These are phyloP conservation scores for Hydropotes inermis DNA, from an alignment of 2,113 vertebrate species.

Conservation along the genomic window DNA sequence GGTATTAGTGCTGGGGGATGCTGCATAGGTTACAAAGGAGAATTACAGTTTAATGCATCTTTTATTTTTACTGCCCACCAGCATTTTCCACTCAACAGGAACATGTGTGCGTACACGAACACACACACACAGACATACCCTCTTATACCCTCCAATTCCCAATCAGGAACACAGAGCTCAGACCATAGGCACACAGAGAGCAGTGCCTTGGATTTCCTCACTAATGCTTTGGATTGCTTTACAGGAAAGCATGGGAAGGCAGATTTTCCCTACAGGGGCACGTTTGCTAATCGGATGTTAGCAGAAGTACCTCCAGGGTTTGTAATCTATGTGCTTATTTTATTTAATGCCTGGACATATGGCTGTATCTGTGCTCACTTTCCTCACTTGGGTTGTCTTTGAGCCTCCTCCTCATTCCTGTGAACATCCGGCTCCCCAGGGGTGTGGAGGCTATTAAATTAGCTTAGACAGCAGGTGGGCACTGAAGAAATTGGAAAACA, in stretches of 20 bases:
- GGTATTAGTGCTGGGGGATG: background rate
- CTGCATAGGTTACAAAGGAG: background rate
- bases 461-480: constrained; percentile 78
- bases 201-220: background rate
- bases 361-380: constrained; percentile 24
- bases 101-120: fast-evolving
- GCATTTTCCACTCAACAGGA: background rate
- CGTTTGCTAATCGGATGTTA: constrained; percentile 61
- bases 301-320: constrained; percentile 53
- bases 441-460: constrained; percentile 74
- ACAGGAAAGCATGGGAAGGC: background rate
- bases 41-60: background rate
- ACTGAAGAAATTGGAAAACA: constrained; percentile 78
- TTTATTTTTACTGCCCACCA: background rate
- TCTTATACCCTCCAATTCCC: background rate
- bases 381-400: constrained; percentile 55
- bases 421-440: constrained; percentile 63
- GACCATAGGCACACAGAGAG: background rate
- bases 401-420: constrained; percentile 41
- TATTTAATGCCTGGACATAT: constrained; percentile 59
- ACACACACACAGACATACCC: background rate
- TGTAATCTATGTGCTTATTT: constrained; percentile 66
- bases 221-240: constrained; percentile 41
- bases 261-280: constrained; percentile 40
- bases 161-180: background rate